phyloP scores from a whole-genome alignment of 2,888 invertebrate species.

The Leuctra nigra region DNA sequence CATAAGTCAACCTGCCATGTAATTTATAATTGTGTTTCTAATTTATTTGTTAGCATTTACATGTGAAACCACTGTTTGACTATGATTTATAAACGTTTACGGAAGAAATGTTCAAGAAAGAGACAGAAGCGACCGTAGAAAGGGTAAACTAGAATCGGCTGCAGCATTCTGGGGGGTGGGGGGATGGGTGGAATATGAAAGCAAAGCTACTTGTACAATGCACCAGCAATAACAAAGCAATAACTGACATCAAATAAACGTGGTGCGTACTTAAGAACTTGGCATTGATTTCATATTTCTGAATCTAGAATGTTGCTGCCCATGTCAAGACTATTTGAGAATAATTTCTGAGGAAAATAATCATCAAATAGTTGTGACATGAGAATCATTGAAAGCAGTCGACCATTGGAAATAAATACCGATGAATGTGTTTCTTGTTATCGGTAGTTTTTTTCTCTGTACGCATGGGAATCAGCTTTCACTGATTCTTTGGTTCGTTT shows the following conservation, averaged over 20 bases:
- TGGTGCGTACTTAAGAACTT: too few species aligned
- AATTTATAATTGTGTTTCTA: neutral
- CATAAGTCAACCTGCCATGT: neutral
- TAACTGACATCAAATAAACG: neutral
- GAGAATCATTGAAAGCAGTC: too few species aligned
- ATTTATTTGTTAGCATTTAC: neutral
- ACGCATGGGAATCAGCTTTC: too few species aligned
- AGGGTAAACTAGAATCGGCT: neutral
- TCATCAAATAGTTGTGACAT: too few species aligned
- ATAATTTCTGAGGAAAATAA: too few species aligned
- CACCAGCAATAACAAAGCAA: neutral
- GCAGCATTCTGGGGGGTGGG: neutral
- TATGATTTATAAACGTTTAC: neutral
- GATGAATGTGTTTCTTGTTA: too few species aligned
- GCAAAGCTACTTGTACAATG: neutral
- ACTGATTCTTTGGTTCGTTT: too few species aligned
- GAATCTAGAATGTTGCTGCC: too few species aligned
- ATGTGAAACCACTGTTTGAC: constrained; percentile 3
- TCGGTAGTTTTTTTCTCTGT: too few species aligned
- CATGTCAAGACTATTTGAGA: too few species aligned
- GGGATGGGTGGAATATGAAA: neutral
- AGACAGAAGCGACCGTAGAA: neutral
- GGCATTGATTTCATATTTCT: too few species aligned
- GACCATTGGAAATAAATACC: too few species aligned
- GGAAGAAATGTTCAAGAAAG: neutral